Base-by-base conservation (phyloP, 2,113 vertebrate genomes). In the Oxyruncus cristatus region DNA sequence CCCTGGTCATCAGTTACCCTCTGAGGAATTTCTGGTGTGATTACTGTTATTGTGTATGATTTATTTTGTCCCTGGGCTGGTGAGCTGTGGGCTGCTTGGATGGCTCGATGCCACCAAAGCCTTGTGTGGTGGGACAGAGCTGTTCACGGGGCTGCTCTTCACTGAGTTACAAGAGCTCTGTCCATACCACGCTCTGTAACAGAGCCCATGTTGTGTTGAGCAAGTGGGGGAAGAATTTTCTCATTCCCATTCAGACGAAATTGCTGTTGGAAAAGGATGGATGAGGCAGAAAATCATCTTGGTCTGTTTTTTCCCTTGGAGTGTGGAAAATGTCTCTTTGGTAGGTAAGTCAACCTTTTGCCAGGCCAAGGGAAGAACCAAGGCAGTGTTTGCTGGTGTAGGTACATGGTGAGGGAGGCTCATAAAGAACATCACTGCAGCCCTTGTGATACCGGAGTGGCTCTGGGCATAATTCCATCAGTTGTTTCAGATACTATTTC, bases 351-450 rank as follows among this genome's bases (percentile, higher is more conserved):
- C 22, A 59, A 10, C 18, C 1, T 74, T 83, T 53, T 68, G n/a
- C 6, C 62, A 75, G 20, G 9, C 20, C 21, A 41, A n/a, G 27
- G 56, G 9, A 56, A 17, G 15, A 79, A 32, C 7, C 0, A 4
- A 86, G 39, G 6, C 42, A 47, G 3, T 5, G 12, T 50, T 61
- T 85, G 49, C n/a, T 72, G 78, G 2, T 17, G n/a, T 3, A 46
- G 37, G 20, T 15, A 11, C 8, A 0, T 3, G 24, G 46, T 17
- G 46, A 83, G 41, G 26, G 47, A 59, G 30, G 47, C 8, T 74
- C 21, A 14, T 10, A 9, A 46, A 32, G 21, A 73, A 27, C 4
- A 0, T 35, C 67, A 20, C 21, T 3, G 1, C 5, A 41, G 27
- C 42, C 17, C 27, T 21, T 28, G 46, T 37, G 32, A 19, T 33